phyloP scores from a whole-genome alignment of 2,113 vertebrate species.

The Leptobrachium leishanense region DNA sequence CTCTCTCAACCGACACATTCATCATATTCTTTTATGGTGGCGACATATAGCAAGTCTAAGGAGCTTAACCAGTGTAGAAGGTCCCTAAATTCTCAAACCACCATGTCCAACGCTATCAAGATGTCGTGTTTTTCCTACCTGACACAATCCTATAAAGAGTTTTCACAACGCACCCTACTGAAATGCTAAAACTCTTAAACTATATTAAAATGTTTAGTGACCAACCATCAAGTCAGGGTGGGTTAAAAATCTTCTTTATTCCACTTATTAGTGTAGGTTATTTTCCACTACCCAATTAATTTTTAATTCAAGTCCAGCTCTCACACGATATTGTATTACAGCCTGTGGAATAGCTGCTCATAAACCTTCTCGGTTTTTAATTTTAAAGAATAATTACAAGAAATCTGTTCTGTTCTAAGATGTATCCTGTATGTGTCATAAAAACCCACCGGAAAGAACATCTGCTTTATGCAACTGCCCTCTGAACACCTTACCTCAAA shows the following conservation, averaged over 20 bases:
- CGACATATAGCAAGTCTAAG: too few relatives aligned
- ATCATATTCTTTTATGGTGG: too few relatives aligned
- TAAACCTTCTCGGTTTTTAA: constrained; percentile 41
- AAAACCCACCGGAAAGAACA: constrained; percentile 2
- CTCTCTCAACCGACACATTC: too few relatives aligned
- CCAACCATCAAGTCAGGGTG: background rate
- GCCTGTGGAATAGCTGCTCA: constrained; percentile 24
- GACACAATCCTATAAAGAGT: too few relatives aligned
- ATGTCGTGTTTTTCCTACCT: background rate
- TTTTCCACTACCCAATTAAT: constrained; percentile 26
- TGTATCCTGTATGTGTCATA: constrained; percentile 41
- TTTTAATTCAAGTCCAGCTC: constrained; percentile 44
- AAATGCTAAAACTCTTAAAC: too few relatives aligned
- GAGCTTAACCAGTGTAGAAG: too few relatives aligned
- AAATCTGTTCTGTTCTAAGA: constrained; percentile 30
- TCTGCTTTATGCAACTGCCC: constrained; percentile 24
- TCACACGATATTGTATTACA: constrained; percentile 48
- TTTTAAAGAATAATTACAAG: constrained; percentile 43
- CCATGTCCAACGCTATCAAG: background rate
- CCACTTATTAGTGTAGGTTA: background rate
- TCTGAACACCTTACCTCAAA: background rate
- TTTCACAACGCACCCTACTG: too few relatives aligned
- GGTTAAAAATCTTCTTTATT: constrained; percentile 25
- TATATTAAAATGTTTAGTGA: constrained; percentile 5
- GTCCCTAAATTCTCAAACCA: too few relatives aligned